These are phyloP conservation scores for Piscicola geometra DNA, from an alignment of 2,888 invertebrate species.

Conservation along the genomic window DNA sequence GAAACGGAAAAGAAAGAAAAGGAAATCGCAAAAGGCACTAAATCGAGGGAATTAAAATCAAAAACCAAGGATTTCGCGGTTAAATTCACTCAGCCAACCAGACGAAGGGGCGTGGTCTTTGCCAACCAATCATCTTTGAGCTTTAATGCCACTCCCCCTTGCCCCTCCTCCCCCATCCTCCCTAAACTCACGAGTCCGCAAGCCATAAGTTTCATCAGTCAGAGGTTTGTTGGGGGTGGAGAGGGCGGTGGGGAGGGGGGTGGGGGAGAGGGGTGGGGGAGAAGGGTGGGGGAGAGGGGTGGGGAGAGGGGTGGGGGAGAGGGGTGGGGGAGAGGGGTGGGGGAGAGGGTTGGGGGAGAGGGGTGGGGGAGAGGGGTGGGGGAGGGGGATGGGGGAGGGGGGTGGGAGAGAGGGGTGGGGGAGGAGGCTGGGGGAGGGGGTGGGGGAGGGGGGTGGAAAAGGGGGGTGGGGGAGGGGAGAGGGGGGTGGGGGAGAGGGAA, in stretches of 20 bases:
- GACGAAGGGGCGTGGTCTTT: neutral
- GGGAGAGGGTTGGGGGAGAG: neutral
- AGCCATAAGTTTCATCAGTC: too few relatives aligned
- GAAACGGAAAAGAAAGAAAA: constrained; percentile 6
- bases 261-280: too few relatives aligned
- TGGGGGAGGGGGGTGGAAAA: too few relatives aligned
- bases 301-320: too few relatives aligned
- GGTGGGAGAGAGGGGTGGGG: too few relatives aligned
- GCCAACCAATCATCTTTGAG: neutral
- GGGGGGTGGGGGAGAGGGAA: too few relatives aligned
- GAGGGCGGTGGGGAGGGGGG: too few relatives aligned
- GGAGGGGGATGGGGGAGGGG: too few relatives aligned
- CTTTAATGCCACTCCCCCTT: neutral
- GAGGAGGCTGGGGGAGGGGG: too few relatives aligned
- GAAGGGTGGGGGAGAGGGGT: too few relatives aligned
- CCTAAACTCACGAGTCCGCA: neutral
- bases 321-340: neutral
- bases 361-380: too few relatives aligned
- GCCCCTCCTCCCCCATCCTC: neutral
- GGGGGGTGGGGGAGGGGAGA: neutral
- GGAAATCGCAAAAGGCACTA: neutral
- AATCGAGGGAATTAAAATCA: neutral
- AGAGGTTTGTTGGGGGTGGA: too few relatives aligned
- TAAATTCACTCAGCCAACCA: neutral
- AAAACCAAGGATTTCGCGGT: neutral